A percentile compares a stretch with the other conserved stretches of the same genome.
phyloP scores from a whole-genome alignment of 2,888 invertebrate genomes.

The Melikaiella ostensackeni region DNA sequence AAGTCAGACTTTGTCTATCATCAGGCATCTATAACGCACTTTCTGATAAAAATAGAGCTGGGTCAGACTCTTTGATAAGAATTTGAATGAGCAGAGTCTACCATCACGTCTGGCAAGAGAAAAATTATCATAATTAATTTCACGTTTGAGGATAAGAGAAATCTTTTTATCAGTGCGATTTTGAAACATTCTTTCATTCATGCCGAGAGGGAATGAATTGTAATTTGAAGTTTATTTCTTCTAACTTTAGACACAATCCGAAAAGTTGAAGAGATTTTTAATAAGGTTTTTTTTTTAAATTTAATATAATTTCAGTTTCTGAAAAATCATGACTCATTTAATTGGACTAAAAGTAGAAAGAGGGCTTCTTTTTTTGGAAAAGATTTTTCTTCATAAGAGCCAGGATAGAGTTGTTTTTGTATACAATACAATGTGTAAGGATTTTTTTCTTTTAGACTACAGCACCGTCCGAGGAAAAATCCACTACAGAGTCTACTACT shows the following conservation, averaged over 20 bases:
- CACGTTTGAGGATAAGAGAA: background rate
- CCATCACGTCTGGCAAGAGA: background rate
- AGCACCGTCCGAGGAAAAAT: conserved; percentile 58
- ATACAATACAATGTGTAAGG: background rate
- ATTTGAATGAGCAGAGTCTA: conserved; percentile 15
- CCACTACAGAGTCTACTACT: conserved; percentile 57
- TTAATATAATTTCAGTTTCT: too few species aligned
- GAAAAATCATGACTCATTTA: background rate
- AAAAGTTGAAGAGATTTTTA: too few species aligned
- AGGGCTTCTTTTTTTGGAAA: too few species aligned
- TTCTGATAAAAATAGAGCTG: conserved; percentile 30
- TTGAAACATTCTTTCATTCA: conserved; percentile 27
- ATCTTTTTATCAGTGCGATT: background rate
- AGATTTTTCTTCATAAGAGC: too few species aligned
- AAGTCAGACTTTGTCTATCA: conserved; percentile 10
- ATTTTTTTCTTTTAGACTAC: conserved; percentile 13
- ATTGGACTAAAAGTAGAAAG: too few species aligned
- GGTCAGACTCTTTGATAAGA: conserved; percentile 12
- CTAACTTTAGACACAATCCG: too few species aligned
- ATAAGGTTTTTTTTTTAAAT: too few species aligned
- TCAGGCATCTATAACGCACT: background rate
- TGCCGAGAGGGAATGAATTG: background rate
- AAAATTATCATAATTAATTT: background rate
- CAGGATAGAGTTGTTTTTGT: background rate
- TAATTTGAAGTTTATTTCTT: background rate